Conservation (phyloP, 2,797 vertebrate genomes). For the Otolemur crassicaudatus region DNA sequence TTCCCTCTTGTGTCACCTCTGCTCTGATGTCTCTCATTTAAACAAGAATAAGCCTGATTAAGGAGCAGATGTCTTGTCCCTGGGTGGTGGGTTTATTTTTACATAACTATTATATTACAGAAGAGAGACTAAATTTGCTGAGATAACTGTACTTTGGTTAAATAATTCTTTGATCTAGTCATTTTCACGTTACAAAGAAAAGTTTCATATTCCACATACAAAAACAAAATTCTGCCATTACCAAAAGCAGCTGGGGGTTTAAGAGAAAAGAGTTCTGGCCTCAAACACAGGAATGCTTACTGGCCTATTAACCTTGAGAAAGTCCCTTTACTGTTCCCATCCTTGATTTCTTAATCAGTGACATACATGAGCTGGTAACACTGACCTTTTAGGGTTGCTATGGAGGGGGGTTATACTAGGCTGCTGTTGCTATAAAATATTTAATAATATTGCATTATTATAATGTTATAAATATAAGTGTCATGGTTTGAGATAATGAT, state of each 20-base stretch:
- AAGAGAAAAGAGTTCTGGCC: neutral
- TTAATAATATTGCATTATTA: neutral
- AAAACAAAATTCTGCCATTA: neutral
- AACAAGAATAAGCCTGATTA: conserved; percentile 67
- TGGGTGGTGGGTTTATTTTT: conserved; percentile 75
- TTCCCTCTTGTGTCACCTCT: neutral
- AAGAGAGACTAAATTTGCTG: conserved; percentile 54
- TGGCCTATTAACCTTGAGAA: neutral
- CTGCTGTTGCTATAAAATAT: neutral
- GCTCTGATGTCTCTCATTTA: conserved; percentile 49
- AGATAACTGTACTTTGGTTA: conserved; percentile 45
- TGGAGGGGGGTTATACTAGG: neutral
- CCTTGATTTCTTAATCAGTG: neutral
- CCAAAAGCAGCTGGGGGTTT: conserved; percentile 2
- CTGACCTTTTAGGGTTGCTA: neutral
- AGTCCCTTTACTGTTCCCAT: neutral
- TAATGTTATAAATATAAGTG: neutral
- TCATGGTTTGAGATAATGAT: neutral
- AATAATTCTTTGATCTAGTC: conserved; percentile 50
- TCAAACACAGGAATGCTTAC: conserved; percentile 9
- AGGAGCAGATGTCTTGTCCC: conserved; percentile 73
- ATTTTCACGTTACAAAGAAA: conserved; percentile 44
- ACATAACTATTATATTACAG: conserved; percentile 51
- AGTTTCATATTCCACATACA: neutral
- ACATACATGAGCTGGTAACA: neutral